Evolutionary conservation across 2,113 vertebrate species (phyloP).

Genomic region (Nothobranchius kuhntae): DNA sequence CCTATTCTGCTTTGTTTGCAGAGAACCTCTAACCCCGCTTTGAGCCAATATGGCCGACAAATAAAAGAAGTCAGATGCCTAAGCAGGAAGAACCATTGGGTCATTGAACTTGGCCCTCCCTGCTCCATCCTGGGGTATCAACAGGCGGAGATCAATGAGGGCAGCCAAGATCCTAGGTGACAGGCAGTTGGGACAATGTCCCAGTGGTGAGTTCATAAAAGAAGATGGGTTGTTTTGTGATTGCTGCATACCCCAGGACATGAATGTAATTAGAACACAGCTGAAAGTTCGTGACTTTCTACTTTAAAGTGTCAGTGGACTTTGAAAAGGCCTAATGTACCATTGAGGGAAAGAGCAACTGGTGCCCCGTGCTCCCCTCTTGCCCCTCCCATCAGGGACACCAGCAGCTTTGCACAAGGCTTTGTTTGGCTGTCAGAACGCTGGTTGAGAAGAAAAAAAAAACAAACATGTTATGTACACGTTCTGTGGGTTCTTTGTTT

Average conservation of each 20-base stretch:
- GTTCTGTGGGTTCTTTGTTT: too few relatives aligned
- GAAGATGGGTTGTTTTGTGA: conserved; percentile 69
- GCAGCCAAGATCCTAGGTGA: conserved; percentile 77
- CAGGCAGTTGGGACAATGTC: conserved; percentile 71
- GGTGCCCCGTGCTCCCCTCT: conserved; percentile 48
- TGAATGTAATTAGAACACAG: conserved; percentile 79
- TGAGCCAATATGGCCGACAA: conserved; percentile 68
- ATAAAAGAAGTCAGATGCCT: conserved; percentile 75
- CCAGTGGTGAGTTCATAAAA: conserved; percentile 74
- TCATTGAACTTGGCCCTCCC: conserved; percentile 50
- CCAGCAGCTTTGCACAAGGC: conserved; percentile 39
- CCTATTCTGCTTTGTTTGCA: conserved; percentile 28
- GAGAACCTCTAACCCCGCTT: conserved; percentile 39
- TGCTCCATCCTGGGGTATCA: conserved; percentile 47
- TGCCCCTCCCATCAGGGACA: conserved; percentile 45
- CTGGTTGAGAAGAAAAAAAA: conserved; percentile 43
- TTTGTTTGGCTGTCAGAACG: conserved; percentile 57
- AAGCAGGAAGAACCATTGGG: conserved; percentile 60
- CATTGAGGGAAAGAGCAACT: conserved; percentile 65
- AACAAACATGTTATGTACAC: conserved; percentile 17
- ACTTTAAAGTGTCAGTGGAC: conserved; percentile 62
- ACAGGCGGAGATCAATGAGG: conserved; percentile 62
- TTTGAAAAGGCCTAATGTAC: conserved; percentile 63
- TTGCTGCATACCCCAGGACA: conserved; percentile 71
- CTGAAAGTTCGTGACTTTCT: conserved; percentile 71